Percentiles rank a stretch among this genome's conserved stretches.
Conservation (phyloP, 1,140 invertebrate species). For the Aphelenchoides fujianensis region DNA sequence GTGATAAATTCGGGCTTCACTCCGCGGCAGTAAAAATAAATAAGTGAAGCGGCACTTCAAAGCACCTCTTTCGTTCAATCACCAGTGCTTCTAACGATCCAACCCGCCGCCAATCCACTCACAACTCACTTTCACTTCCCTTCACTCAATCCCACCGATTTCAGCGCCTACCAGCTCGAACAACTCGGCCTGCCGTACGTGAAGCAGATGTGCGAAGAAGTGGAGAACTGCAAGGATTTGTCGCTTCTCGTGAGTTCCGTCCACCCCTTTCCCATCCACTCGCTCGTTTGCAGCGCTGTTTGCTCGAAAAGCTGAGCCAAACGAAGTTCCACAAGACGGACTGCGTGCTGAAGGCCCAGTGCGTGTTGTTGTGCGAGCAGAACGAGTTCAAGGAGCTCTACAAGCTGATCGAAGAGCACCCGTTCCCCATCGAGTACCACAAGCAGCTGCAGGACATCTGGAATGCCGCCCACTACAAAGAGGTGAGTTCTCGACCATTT, state of each 20-base stretch:
- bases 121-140: too few species aligned
- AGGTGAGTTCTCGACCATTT: conserved; percentile 63
- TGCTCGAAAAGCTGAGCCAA: not conserved
- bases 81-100: too few species aligned
- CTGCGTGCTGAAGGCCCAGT: not conserved
- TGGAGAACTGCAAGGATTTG: conserved; percentile 13
- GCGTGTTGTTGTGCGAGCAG: conserved; percentile 76
- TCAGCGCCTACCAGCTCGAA: not conserved
- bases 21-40: too few species aligned
- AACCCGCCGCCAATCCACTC: too few species aligned
- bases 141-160: too few species aligned
- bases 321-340: not conserved
- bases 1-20: too few species aligned
- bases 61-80: too few species aligned
- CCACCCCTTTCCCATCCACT: not conserved
- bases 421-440: conserved; percentile 92
- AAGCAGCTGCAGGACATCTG: conserved; percentile 81
- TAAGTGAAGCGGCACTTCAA: too few species aligned
- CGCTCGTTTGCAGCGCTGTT: not conserved
- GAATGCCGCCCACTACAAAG: conserved; percentile 69
- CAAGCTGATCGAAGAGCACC: conserved; percentile 85
- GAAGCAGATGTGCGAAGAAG: conserved; percentile 14
- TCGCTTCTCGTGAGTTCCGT: not conserved
- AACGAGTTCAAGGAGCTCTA: conserved; percentile 84
- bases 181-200: conserved; percentile 2